These are phyloP conservation scores for Liasis olivaceus DNA, from an alignment of 2,797 vertebrate genomes.

Conservation along the genomic window DNA sequence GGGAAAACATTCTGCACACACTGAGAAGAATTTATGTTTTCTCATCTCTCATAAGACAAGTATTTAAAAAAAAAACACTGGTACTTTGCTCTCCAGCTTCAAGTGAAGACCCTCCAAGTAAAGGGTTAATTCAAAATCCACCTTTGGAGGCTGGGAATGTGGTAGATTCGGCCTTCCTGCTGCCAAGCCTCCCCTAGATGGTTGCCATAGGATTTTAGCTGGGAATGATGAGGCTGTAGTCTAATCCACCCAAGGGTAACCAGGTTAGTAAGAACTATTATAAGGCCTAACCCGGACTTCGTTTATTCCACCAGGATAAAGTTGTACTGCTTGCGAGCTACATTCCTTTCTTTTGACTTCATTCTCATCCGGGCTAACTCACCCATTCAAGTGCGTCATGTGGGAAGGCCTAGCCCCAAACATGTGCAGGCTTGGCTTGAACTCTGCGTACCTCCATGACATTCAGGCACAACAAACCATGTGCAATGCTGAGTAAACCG, in stretches of 20 bases:
- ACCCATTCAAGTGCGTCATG: not conserved
- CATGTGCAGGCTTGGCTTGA: conserved; percentile 4
- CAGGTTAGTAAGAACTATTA: not conserved
- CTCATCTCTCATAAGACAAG: not conserved
- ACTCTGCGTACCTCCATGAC: not conserved
- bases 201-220: not conserved
- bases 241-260: not conserved
- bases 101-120: not conserved
- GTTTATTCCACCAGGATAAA: not conserved
- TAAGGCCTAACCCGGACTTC: not conserved
- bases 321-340: not conserved
- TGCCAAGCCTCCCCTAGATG: not conserved
- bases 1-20: not conserved
- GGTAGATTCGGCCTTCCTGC: not conserved
- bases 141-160: not conserved
- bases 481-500: not conserved
- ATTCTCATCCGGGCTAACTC: not conserved
- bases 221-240: not conserved
- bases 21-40: not conserved
- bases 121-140: not conserved
- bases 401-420: not conserved
- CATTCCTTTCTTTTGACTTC: conserved; percentile 2
- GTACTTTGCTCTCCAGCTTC: not conserved
- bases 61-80: not conserved
- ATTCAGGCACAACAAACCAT: not conserved